Conservation (phyloP, 2,888 invertebrate species). For the Monochamus alternatus region DNA sequence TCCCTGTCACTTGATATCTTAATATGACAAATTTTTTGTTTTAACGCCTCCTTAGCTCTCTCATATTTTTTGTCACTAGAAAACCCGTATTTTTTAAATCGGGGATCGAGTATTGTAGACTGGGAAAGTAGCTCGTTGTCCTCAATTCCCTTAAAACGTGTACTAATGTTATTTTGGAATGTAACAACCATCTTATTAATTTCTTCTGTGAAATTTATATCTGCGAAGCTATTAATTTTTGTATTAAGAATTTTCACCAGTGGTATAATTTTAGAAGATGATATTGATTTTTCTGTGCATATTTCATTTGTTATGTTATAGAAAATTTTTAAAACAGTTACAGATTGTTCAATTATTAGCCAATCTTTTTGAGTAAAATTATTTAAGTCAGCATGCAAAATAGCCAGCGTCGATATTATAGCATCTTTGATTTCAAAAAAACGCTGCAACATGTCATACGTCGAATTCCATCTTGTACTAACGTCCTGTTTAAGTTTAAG, state of each 20-base stretch:
- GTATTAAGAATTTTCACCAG: constrained; percentile 14
- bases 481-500: constrained; percentile 58
- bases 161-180: too few relatives aligned
- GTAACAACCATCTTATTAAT: constrained; percentile 1
- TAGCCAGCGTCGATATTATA: constrained; percentile 38
- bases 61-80: too few relatives aligned
- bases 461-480: constrained; percentile 53
- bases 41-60: too few relatives aligned
- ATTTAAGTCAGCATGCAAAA: constrained; percentile 27
- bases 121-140: too few relatives aligned
- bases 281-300: constrained; percentile 38
- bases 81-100: too few relatives aligned
- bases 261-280: constrained; percentile 20
- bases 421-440: constrained; percentile 36
- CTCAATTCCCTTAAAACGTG: too few relatives aligned
- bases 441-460: constrained; percentile 38
- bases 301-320: constrained; percentile 36
- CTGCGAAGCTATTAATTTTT: too few relatives aligned
- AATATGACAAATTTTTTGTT: too few relatives aligned
- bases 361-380: constrained; percentile 20
- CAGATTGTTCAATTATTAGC: constrained; percentile 19
- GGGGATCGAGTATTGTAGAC: too few relatives aligned
- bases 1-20: too few relatives aligned
- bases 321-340: constrained; percentile 19
- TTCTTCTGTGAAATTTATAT: constrained; percentile 1